Base-by-base conservation (phyloP, 1,140 invertebrate genomes). In the Calliphora vicina region DNA sequence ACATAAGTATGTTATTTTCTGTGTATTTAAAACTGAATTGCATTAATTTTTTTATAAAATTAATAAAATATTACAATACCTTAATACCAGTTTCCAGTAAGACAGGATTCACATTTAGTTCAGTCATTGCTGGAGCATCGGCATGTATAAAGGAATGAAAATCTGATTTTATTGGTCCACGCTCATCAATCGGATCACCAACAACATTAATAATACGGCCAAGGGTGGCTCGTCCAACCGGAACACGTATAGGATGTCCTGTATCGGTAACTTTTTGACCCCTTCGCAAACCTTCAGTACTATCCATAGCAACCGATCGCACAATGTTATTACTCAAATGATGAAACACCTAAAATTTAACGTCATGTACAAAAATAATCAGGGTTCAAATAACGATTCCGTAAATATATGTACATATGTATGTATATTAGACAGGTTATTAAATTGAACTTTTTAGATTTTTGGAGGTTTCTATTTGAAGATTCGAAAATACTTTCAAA, bases 11-110 rank as follows among this genome's bases (percentile, higher is more conserved):
- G n/a, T n/a, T n/a, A n/a, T n/a, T n/a, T n/a, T n/a, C n/a, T n/a
- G n/a, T n/a, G n/a, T n/a, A n/a, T n/a, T n/a, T n/a, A n/a, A n/a
- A n/a, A n/a, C n/a, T n/a, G n/a, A n/a, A n/a, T n/a, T n/a, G n/a
- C n/a, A n/a, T n/a, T n/a, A n/a, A n/a, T n/a, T n/a, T n/a, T n/a
- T n/a, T n/a, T n/a, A n/a, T n/a, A n/a, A n/a, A n/a, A n/a, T n/a
- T n/a, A n/a, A n/a, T 72, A n/a, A 17, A 20, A 50, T 23, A n/a
- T 29, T 9, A n/a, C n/a, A n/a, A n/a, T 82, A 99, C 98, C 91
- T 99, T 99, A 87, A 99, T 99, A 84, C 98, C 98, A 86, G 98
- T 99, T 35, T 97, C 97, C 76, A 99, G 92, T 91, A 99, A 98
- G 91, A 99, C 97, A 87, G 98, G 97, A 88, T 98, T 94, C 1